A percentile compares a stretch with the other conserved stretches of the same genome.
These are phyloP conservation scores for Celastrina argiolus DNA, from an alignment of 2,888 invertebrate species.

Conservation along the genomic window DNA sequence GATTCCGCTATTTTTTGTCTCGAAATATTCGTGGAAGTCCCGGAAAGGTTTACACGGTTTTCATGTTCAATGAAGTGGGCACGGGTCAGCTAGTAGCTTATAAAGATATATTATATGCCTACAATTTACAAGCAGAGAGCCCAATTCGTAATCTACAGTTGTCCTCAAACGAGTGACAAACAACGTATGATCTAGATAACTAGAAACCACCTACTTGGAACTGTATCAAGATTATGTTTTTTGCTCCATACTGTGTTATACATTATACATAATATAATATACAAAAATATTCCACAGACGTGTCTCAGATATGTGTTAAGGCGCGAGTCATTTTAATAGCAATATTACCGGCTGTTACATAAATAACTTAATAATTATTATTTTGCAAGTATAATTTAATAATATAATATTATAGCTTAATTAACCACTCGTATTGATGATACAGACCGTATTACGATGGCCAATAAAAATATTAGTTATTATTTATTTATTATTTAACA, in stretches of 20 bases:
- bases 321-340: neutral
- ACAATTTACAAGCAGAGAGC: no score
- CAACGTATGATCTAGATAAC: neutral
- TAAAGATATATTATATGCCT: no score
- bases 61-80: no score
- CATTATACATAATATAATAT: neutral
- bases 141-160: neutral
- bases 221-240: neutral
- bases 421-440: neutral
- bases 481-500: no score
- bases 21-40: no score
- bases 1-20: no score
- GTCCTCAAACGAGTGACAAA: neutral
- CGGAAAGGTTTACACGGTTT: no score
- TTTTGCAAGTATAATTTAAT: neutral
- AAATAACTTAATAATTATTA: neutral
- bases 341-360: neutral
- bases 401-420: neutral
- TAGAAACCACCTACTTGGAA: neutral
- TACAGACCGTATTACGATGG: no score
- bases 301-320: neutral
- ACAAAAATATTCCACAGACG: conserved; percentile 2
- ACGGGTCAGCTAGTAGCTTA: no score
- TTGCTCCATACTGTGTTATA: neutral
- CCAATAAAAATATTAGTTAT: no score